Evolutionary conservation across 1,140 invertebrate species (phyloP).

Genomic region (Bombus superbus): DNA sequence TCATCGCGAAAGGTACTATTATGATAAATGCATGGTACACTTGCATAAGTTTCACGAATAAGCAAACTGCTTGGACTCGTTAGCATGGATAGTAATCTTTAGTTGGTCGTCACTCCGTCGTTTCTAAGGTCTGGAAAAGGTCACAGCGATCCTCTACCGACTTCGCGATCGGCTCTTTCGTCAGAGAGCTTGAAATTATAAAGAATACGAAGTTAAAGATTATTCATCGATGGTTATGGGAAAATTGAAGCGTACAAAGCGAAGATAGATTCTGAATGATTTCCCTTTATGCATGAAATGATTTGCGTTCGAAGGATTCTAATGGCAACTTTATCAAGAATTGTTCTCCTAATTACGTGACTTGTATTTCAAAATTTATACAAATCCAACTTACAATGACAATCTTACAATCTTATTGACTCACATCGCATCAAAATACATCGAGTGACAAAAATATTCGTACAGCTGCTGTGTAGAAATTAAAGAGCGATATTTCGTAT

Average conservation of each 20-base stretch:
- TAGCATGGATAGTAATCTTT: constrained; percentile 21
- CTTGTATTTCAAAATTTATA: no score
- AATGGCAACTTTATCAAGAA: no score
- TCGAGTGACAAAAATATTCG: no score
- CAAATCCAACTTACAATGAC: no score
- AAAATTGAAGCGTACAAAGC: not conserved
- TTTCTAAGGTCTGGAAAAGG: constrained; percentile 42
- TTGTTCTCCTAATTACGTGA: no score
- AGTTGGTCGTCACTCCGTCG: constrained; percentile 30
- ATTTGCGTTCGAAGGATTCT: no score
- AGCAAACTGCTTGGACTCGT: constrained; percentile 2
- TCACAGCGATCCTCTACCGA: constrained; percentile 23
- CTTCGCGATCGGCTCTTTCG: constrained; percentile 41
- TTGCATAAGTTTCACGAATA: not conserved
- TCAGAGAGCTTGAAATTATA: constrained; percentile 21
- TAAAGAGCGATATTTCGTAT: no score
- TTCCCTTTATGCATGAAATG: not conserved
- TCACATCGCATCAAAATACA: no score
- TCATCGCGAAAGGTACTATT: not conserved
- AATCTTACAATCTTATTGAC: no score
- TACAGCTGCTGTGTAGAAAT: no score
- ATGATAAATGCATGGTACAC: not conserved
- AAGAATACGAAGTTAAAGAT: constrained; percentile 18
- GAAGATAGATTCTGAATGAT: not conserved
- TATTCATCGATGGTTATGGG: not conserved